phyloP scores from a whole-genome alignment of 2,888 invertebrate species.

The Hypolimnas misippus region DNA sequence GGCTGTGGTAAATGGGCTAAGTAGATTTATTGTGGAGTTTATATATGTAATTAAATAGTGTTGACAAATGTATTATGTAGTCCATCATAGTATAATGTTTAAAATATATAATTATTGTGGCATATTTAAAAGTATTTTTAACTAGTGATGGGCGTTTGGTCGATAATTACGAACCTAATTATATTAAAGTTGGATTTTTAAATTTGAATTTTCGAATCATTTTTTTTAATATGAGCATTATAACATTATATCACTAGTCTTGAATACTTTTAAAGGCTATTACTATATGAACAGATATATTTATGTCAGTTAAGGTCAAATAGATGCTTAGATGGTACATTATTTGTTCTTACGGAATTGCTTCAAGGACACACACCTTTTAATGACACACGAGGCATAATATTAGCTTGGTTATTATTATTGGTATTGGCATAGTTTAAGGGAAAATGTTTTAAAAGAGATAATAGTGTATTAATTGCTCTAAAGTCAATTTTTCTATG shows the following conservation, averaged over 20 bases:
- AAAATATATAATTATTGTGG: background rate
- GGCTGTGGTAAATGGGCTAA: slow-evolving; percentile 69
- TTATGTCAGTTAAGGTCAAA: slow-evolving; percentile 23
- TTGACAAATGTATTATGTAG: slow-evolving; percentile 31
- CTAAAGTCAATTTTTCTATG: too few species aligned
- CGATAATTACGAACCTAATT: background rate
- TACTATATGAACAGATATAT: slow-evolving; percentile 25
- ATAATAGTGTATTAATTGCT: too few species aligned
- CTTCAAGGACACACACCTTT: slow-evolving; percentile 16
- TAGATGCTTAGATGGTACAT: slow-evolving; percentile 14
- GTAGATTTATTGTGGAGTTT: slow-evolving; percentile 44
- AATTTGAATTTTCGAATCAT: background rate
- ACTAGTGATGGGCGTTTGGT: slow-evolving; percentile 14
- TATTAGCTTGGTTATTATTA: too few species aligned
- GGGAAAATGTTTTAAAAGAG: too few species aligned
- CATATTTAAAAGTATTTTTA: slow-evolving; percentile 16
- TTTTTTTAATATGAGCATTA: too few species aligned
- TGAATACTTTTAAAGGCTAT: slow-evolving; percentile 9
- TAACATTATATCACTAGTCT: slow-evolving; percentile 25
- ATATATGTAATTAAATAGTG: slow-evolving; percentile 32
- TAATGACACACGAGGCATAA: too few species aligned
- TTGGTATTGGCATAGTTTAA: too few species aligned
- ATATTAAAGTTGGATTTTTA: background rate
- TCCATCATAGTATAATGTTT: slow-evolving; percentile 7
- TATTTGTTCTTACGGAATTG: slow-evolving; percentile 7